A percentile compares a stretch with the other conserved stretches of the same genome.
phyloP scores from a whole-genome alignment of 2,888 invertebrate species.

The Eupithecia dodoneata region DNA sequence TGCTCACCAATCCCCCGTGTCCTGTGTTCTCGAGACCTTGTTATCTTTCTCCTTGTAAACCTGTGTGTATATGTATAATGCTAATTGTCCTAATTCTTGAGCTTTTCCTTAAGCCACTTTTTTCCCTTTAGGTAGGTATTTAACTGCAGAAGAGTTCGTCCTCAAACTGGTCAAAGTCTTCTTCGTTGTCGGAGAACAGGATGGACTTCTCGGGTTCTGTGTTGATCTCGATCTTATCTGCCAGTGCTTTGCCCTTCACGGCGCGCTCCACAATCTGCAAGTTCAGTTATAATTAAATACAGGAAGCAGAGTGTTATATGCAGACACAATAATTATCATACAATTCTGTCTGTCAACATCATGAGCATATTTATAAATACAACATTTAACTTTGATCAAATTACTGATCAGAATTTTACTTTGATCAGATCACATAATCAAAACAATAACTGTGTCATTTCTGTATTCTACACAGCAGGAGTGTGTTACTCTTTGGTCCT shows the following conservation, averaged over 20 bases:
- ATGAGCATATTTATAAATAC: not conserved
- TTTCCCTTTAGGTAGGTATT: conserved; percentile 8
- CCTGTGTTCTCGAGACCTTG: not conserved
- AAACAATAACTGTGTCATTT: not conserved
- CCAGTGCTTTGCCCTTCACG: conserved; percentile 76
- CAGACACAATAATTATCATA: not conserved
- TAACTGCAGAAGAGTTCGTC: conserved; percentile 63
- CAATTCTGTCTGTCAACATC: not conserved
- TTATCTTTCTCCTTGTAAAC: not conserved
- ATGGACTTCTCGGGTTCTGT: conserved; percentile 82
- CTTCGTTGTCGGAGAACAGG: conserved; percentile 85
- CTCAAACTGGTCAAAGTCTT: conserved; percentile 85
- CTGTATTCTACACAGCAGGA: not conserved
- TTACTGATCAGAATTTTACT: no score
- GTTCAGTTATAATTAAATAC: not conserved
- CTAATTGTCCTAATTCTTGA: not conserved
- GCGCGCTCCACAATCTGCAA: conserved; percentile 84
- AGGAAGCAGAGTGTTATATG: not conserved
- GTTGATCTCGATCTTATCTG: conserved; percentile 67
- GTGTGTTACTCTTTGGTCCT: no score
- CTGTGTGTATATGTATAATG: not conserved
- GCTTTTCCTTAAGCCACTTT: not conserved
- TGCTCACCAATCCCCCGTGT: not conserved
- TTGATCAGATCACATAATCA: not conserved
- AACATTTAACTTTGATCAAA: no score